These are phyloP conservation scores for Eupithecia pulchellata DNA, from an alignment of 2,888 invertebrate species.

Conservation along the genomic window DNA sequence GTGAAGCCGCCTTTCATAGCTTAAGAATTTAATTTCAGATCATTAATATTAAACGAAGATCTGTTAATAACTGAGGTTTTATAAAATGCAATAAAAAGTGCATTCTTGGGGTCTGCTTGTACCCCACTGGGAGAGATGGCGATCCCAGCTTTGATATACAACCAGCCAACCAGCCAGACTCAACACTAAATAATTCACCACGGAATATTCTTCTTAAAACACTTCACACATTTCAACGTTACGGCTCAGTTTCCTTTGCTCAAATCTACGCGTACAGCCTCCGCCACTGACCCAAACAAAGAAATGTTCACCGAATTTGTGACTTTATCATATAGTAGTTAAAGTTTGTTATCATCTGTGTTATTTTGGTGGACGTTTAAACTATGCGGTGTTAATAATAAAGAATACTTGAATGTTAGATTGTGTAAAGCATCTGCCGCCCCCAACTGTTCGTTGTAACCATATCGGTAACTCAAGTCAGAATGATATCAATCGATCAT, in stretches of 20 bases:
- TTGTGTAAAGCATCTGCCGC: conserved; percentile 66
- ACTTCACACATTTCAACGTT: conserved; percentile 20
- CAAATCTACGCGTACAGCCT: conserved; percentile 22
- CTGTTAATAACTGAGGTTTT: conserved; percentile 73
- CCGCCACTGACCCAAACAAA: conserved; percentile 1
- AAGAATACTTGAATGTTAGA: conserved; percentile 54
- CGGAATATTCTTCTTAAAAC: conserved; percentile 25
- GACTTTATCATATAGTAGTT: conserved; percentile 2
- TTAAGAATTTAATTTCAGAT: conserved; percentile 70
- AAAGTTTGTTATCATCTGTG: conserved; percentile 22
- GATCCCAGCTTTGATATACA: conserved; percentile 61
- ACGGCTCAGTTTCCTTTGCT: conserved; percentile 34
- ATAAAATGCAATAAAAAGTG: conserved; percentile 73
- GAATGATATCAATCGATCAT: conserved; percentile 61
- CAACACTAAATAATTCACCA: conserved; percentile 8
- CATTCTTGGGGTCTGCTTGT: conserved; percentile 67
- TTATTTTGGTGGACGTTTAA: conserved; percentile 34
- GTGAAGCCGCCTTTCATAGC: conserved; percentile 53
- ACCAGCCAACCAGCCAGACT: conserved; percentile 46
- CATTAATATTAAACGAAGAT: conserved; percentile 76
- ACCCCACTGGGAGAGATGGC: conserved; percentile 75
- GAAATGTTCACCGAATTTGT: neutral
- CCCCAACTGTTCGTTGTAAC: conserved; percentile 67
- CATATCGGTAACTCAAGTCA: conserved; percentile 62
- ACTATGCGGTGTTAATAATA: conserved; percentile 55